phyloP scores from a whole-genome alignment of 2,797 vertebrate genomes.

The Coregonus sp. region DNA sequence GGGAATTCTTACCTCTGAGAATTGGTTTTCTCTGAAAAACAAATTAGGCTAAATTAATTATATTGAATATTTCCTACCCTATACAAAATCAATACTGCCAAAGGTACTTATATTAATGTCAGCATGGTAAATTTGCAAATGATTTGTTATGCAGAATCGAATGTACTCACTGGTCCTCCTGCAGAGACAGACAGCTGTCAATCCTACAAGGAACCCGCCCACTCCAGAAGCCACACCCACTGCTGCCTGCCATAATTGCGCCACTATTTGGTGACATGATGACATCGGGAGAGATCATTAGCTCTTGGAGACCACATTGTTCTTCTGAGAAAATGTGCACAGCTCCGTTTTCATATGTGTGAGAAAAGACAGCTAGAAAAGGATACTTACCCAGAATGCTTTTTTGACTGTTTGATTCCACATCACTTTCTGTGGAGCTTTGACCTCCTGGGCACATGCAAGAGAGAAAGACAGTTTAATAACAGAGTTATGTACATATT shows the following conservation, averaged over 20 bases:
- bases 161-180: slow-evolving; percentile 25
- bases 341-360: too few relatives aligned
- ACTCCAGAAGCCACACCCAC: slow-evolving; percentile 9
- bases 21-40: background rate
- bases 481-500: too few relatives aligned
- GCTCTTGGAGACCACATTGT: too few relatives aligned
- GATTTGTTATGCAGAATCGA: background rate
- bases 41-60: background rate
- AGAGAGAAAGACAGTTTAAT: too few relatives aligned
- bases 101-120: background rate
- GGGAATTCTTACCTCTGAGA: slow-evolving; percentile 15
- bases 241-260: background rate
- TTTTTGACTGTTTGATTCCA: too few relatives aligned
- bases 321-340: too few relatives aligned
- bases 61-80: background rate
- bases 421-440: too few relatives aligned
- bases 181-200: background rate
- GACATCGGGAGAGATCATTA: background rate
- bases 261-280: slow-evolving; percentile 18
- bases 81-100: background rate
- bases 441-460: too few relatives aligned
- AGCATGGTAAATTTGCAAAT: too few relatives aligned
- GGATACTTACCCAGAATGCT: too few relatives aligned
- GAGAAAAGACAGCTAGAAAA: too few relatives aligned
- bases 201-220: slow-evolving; percentile 13